Evolutionary conservation across 2,113 vertebrate genomes (phyloP).

Genomic region (Procavia capensis): DNA sequence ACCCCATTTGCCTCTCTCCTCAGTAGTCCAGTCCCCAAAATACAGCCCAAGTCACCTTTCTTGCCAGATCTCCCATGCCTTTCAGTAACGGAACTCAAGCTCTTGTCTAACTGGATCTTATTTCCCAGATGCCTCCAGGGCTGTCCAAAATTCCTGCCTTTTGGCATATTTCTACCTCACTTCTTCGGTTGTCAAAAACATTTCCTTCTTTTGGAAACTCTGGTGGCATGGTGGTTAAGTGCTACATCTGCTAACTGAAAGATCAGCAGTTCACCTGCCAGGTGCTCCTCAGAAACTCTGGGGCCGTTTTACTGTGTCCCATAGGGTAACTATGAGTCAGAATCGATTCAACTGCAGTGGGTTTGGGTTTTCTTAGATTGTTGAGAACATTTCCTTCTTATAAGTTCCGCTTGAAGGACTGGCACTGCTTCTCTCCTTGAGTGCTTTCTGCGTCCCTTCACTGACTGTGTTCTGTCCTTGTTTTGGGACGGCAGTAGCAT

Average conservation of each 20-base stretch:
- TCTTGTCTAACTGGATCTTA: not conserved
- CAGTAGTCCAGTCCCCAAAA: too few relatives aligned
- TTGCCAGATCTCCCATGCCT: not conserved
- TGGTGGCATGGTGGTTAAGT: too few relatives aligned
- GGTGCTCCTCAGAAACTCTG: too few relatives aligned
- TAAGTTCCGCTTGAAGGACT: not conserved
- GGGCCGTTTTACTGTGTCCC: too few relatives aligned
- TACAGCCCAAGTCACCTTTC: not conserved
- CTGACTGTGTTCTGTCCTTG: not conserved
- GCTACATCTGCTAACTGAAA: too few relatives aligned
- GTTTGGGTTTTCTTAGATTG: too few relatives aligned
- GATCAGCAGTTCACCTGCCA: too few relatives aligned
- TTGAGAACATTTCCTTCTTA: not conserved
- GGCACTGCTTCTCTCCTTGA: not conserved
- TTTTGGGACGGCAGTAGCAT: not conserved
- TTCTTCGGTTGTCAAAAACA: not conserved
- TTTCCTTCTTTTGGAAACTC: not conserved
- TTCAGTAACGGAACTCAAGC: not conserved
- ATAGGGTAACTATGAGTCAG: too few relatives aligned
- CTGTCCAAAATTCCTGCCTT: not conserved
- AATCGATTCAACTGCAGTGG: too few relatives aligned
- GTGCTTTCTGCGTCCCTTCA: not conserved
- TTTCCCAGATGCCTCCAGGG: not conserved
- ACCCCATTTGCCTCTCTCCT: not conserved
- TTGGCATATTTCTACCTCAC: not conserved